Evolutionary conservation across 2,797 vertebrate species (phyloP).

Genomic region (Margarornis squamiger): DNA sequence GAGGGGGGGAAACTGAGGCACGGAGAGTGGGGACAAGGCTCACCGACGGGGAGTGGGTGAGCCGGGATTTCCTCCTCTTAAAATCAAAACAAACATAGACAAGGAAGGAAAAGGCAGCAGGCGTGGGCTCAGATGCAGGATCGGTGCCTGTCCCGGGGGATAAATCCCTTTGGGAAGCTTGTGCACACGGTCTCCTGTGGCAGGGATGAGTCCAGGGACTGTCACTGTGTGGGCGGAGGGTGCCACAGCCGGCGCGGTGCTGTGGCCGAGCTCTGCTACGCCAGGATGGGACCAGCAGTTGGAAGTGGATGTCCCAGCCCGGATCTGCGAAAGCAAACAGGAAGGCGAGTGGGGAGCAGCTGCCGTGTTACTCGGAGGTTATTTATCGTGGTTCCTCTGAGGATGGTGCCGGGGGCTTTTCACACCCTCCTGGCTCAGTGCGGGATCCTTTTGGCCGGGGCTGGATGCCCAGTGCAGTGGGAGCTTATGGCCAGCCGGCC

Average conservation of each 20-base stretch:
- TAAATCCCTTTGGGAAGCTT: neutral
- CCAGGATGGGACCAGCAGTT: neutral
- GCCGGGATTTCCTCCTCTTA: neutral
- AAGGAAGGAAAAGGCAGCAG: neutral
- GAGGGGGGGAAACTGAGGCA: constrained; percentile 38
- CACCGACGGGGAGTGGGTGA: neutral
- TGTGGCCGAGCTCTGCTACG: fast-evolving
- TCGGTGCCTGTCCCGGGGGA: neutral
- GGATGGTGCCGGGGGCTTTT: neutral
- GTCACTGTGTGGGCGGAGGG: fast-evolving
- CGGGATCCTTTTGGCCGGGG: neutral
- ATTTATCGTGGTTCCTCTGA: neutral
- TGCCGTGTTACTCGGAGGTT: neutral
- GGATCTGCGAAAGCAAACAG: constrained; percentile 53
- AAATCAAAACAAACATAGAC: neutral
- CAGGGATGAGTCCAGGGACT: neutral
- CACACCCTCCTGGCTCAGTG: neutral
- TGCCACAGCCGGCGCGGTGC: neutral
- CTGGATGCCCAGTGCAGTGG: neutral
- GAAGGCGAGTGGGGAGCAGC: constrained; percentile 33
- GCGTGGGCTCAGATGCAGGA: neutral
- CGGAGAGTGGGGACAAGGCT: neutral
- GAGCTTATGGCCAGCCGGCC: neutral
- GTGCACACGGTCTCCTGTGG: fast-evolving
- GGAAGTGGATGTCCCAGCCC: neutral